A percentile compares a stretch with the other conserved stretches of the same genome.
Conservation (phyloP, 2,113 vertebrate genomes). For the Chaetorhynchus papuensis region DNA sequence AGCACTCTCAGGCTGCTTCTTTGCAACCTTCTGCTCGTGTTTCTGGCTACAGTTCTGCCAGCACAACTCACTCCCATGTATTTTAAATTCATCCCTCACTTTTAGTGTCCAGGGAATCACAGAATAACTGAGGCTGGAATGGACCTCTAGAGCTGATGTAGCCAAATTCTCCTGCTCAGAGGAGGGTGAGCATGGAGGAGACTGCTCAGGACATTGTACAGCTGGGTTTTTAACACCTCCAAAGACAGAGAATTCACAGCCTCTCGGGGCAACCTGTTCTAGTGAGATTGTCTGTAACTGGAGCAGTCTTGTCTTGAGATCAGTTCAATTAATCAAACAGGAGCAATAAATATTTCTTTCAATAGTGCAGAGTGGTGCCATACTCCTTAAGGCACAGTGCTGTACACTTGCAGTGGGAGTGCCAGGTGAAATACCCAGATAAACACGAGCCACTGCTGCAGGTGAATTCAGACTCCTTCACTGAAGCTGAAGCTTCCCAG, state of each 20-base stretch:
- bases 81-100: not conserved
- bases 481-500: not conserved
- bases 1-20: not conserved
- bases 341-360: not conserved
- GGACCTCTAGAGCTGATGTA: not conserved
- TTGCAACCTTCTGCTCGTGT: not conserved
- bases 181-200: not conserved
- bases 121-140: not conserved
- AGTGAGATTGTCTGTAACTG: not conserved
- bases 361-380: not conserved
- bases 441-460: not conserved
- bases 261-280: not conserved
- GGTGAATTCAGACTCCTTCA: not conserved
- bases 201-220: not conserved
- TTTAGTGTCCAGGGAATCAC: not conserved
- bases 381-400: not conserved
- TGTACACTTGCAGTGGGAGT: not conserved
- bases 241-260: not conserved
- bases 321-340: not conserved
- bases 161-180: not conserved
- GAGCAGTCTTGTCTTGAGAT: not conserved
- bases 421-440: not conserved
- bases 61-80: not conserved
- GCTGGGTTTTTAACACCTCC: not conserved
- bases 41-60: not conserved